These are phyloP conservation scores for Oxyteleia sp. DNA, from an alignment of 2,888 invertebrate genomes.

Conservation along the genomic window DNA sequence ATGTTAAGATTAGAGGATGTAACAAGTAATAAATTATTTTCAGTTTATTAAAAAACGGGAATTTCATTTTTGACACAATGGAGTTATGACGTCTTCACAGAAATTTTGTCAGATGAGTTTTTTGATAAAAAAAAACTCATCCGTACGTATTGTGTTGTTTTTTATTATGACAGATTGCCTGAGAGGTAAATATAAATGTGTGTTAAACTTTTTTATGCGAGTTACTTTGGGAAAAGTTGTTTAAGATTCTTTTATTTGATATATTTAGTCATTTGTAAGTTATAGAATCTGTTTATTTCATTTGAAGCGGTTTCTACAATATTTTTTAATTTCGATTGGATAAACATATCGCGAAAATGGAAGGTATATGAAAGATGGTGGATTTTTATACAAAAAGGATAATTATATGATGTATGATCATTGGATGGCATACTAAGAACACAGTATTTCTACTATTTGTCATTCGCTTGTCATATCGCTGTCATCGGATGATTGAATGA, in stretches of 20 bases:
- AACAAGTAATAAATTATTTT: neutral
- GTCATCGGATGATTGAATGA: conserved; percentile 54
- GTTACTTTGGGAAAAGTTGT: neutral
- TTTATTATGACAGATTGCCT: too few species aligned
- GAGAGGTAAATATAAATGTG: too few species aligned
- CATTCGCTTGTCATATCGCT: conserved; percentile 54
- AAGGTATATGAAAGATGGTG: neutral
- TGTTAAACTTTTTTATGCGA: neutral
- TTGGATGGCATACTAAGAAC: neutral
- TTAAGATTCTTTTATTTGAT: neutral
- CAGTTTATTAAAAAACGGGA: neutral
- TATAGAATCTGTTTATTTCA: too few species aligned
- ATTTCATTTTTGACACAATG: neutral
- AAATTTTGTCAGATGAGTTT: neutral
- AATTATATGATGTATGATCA: conserved; percentile 29
- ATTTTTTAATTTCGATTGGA: conserved; percentile 22
- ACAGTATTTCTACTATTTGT: conserved; percentile 48
- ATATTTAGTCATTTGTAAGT: too few species aligned
- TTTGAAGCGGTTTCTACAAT: conserved; percentile 4
- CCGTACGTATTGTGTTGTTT: neutral
- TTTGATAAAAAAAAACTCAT: neutral
- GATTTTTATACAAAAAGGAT: conserved; percentile 6
- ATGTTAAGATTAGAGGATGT: neutral
- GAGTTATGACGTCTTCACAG: neutral
- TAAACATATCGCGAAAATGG: conserved; percentile 9